Evolutionary conservation across 2,797 vertebrate genomes (phyloP).

Genomic region (Phalanger gymnotis): DNA sequence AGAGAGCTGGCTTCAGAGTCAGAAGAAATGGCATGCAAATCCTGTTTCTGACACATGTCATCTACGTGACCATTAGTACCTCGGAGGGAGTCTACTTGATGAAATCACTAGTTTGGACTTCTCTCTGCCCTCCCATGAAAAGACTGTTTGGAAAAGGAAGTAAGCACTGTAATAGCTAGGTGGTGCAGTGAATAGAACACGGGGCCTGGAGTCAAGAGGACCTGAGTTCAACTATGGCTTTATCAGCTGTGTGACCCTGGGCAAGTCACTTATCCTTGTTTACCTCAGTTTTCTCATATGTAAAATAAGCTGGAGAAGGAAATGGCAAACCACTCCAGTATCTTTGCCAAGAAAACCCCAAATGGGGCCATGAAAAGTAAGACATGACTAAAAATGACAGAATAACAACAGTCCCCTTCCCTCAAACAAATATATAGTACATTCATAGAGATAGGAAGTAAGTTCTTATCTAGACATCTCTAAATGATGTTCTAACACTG

Average conservation of each 20-base stretch:
- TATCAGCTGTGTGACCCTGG: neutral
- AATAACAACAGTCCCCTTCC: neutral
- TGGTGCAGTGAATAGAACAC: neutral
- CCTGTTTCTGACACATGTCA: neutral
- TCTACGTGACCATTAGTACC: neutral
- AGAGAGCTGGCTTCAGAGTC: neutral
- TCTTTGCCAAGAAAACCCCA: neutral
- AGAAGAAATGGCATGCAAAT: neutral
- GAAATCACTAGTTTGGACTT: neutral
- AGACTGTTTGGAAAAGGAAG: neutral
- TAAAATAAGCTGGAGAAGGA: neutral
- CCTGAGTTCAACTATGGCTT: neutral
- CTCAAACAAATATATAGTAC: neutral
- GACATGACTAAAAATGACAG: neutral
- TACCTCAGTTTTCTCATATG: neutral
- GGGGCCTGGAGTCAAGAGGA: neutral
- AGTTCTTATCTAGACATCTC: neutral
- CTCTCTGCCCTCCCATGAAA: neutral
- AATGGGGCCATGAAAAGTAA: neutral
- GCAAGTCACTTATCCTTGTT: neutral
- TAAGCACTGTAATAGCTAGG: neutral
- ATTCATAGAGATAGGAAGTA: neutral
- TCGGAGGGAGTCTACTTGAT: neutral
- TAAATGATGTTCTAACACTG: neutral
- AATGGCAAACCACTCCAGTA: neutral